Evolutionary conservation across 2,888 invertebrate genomes (phyloP), one percentile per base, ranked within the genome.

Genomic region (Dynastes grantii): DNA sequence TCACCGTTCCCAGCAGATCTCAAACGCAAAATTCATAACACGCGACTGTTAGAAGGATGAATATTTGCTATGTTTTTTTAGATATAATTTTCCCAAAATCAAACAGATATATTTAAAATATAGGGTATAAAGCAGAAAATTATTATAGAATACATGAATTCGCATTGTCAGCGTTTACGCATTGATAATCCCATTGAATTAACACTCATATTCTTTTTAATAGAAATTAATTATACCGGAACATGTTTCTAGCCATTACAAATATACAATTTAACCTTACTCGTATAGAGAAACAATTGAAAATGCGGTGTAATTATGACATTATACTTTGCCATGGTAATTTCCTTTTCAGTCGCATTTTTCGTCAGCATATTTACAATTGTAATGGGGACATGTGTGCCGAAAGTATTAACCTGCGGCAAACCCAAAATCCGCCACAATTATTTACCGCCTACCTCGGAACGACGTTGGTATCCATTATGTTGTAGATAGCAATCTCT

Each of bases 361-460:
- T 71, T 71, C 71, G 71, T 53, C 71, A 32, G 11, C 55, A 71
- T 71, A 71, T 71, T 71, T 71, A 71, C 71, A 71, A 58, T 71
- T 58, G 37, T 71, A 71, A 71, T 71, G 27, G 53, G 22, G 32
- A 55, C 37, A 32, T 37, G 71, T 16, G 40, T 55, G 16, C 55
- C 9, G 49, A 55, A 37, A 16, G 40, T 61, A 61, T 61, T 40
- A 61, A 73, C 61, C 40, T 37, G 16, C 27, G 61, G 22, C 45
- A 45, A 32, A 73, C 61, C 61, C 58, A 40, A 61, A 71, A 71
- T 71, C 58, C 40, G 32, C 55, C 58, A 37, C 32, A 16, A 73
- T 73, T 61, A 73, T 73, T 73, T 37, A 73, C 73, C 73, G 40
- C 13, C 73, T 55, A 29, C 51, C 37, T 71, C 37, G 37, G 13